Conservation (phyloP, 2,113 vertebrate genomes). For the Ceratotherium simum region DNA sequence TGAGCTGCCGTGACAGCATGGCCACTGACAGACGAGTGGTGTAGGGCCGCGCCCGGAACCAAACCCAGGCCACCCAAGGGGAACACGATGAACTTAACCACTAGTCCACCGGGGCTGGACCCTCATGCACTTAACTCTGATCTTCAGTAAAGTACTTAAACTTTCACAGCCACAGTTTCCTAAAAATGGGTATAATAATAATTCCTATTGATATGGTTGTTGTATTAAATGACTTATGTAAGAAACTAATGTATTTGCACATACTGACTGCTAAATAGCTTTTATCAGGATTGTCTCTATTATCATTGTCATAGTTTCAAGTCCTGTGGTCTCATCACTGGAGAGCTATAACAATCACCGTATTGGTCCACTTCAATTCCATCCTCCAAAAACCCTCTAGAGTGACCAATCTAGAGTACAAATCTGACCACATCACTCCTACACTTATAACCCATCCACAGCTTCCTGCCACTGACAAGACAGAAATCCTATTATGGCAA, state of each 20-base stretch:
- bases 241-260: background rate
- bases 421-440: background rate
- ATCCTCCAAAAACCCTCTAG: background rate
- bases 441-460: background rate
- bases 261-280: background rate
- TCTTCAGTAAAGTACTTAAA: background rate
- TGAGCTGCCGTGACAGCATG: no score
- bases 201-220: background rate
- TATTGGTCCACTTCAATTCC: background rate
- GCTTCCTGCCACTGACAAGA: background rate
- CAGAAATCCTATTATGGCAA: background rate
- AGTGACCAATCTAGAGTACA: background rate
- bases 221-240: background rate
- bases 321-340: background rate
- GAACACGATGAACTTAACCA: no score
- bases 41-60: no score
- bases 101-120: no score
- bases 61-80: no score
- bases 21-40: no score
- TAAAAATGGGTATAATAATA: background rate
- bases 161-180: background rate
- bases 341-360: background rate
- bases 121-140: background rate
- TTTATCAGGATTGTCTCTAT: background rate
- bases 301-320: background rate